Conservation (phyloP, 2,888 invertebrate genomes). For the Chrysomela aeneicollis region DNA sequence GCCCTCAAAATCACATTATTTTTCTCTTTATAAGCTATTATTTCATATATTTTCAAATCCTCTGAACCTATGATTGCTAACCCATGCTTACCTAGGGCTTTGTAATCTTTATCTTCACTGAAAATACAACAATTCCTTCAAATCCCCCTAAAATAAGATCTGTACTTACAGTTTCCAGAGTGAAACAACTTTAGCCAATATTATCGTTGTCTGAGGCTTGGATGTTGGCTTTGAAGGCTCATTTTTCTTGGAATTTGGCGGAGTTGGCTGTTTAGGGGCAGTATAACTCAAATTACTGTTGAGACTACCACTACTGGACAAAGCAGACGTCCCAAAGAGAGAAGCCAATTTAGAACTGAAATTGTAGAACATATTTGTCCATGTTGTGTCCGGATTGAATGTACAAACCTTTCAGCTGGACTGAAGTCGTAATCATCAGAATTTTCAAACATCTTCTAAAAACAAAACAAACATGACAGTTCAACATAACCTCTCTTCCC, state of each 20-base stretch:
- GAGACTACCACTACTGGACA: conserved; percentile 21
- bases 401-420: conserved; percentile 45
- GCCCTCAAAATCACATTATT: conserved; percentile 53
- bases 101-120: conserved; percentile 54
- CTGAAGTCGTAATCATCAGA: conserved; percentile 52
- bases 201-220: conserved; percentile 43
- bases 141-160: background rate
- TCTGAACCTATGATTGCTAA: conserved; percentile 60
- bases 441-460: conserved; percentile 40
- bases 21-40: conserved; percentile 57
- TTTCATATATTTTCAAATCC: conserved; percentile 48
- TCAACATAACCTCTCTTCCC: too few relatives aligned
- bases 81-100: conserved; percentile 59
- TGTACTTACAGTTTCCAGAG: conserved; percentile 51
- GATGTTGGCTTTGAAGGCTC: conserved; percentile 25
- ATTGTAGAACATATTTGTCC: conserved; percentile 18
- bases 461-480: background rate
- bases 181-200: conserved; percentile 49
- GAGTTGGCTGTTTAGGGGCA: conserved; percentile 53
- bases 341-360: conserved; percentile 51
- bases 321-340: conserved; percentile 44
- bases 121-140: conserved; percentile 27
- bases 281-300: conserved; percentile 48
- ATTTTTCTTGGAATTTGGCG: conserved; percentile 28
- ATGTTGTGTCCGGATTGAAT: conserved; percentile 4